phyloP scores from a whole-genome alignment of 1,140 invertebrate species.

The Drosophila nasuta region DNA sequence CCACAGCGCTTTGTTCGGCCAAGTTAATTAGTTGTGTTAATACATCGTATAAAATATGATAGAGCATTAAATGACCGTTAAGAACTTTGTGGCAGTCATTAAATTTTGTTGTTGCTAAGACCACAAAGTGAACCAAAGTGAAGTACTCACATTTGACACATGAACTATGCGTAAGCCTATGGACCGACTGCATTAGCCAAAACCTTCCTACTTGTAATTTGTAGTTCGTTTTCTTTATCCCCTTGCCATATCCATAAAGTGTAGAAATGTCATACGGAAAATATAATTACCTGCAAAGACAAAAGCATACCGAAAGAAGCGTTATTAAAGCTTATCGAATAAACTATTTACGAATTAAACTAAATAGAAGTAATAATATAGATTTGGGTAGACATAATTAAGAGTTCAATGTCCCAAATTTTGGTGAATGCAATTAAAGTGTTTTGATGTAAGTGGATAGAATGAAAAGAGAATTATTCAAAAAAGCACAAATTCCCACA shows the following conservation, averaged over 20 bases:
- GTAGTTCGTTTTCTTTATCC: not conserved
- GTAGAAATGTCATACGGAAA: conserved; percentile 4
- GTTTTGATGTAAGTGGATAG: conserved; percentile 17
- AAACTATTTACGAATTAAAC: conserved; percentile 15
- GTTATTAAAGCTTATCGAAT: conserved; percentile 31
- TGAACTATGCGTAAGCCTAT: not conserved
- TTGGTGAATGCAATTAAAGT: conserved; percentile 9
- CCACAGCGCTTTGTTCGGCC: conserved; percentile 26
- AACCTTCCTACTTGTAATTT: conserved; percentile 4
- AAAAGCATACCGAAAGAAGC: conserved; percentile 28
- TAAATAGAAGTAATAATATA: not conserved
- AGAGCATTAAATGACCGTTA: conserved; percentile 38
- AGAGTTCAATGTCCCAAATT: conserved; percentile 14
- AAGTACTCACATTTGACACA: conserved; percentile 1
- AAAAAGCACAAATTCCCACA: conserved; percentile 57
- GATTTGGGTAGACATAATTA: not conserved
- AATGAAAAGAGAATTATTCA: conserved; percentile 20
- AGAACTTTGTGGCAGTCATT: conserved; percentile 40
- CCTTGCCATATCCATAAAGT: conserved; percentile 33
- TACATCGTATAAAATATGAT: conserved; percentile 36
- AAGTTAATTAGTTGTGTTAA: conserved; percentile 63
- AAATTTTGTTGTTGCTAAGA: conserved; percentile 16
- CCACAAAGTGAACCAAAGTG: conserved; percentile 4
- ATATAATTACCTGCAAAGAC: conserved; percentile 64
- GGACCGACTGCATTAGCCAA: conserved; percentile 6